Evolutionary conservation across 2,888 invertebrate genomes (phyloP).

Genomic region (Phymatocera aterrima): DNA sequence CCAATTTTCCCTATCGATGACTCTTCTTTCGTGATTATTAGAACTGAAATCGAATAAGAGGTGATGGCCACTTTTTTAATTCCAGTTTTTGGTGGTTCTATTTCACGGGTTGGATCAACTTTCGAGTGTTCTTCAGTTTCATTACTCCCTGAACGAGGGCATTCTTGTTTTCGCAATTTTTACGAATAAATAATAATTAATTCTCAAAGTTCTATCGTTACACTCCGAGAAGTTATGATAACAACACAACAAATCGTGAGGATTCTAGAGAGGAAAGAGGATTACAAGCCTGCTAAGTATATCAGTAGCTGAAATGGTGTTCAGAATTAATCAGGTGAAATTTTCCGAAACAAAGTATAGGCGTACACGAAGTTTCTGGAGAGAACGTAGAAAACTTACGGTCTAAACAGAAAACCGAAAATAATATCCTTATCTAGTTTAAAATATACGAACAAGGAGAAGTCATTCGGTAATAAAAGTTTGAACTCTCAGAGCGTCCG

Average conservation of each 20-base stretch:
- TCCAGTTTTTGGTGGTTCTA: not conserved
- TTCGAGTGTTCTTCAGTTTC: not conserved
- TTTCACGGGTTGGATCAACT: conserved; percentile 8
- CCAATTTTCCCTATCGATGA: too few relatives aligned
- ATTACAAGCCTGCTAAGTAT: too few relatives aligned
- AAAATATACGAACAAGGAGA: conserved; percentile 33
- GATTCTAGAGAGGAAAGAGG: too few relatives aligned
- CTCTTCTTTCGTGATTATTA: too few relatives aligned
- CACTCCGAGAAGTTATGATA: not conserved
- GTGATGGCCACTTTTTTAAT: not conserved
- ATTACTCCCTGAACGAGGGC: not conserved
- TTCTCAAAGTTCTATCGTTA: conserved; percentile 19
- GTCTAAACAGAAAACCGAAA: not conserved
- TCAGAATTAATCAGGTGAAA: conserved; percentile 13
- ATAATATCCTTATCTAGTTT: conserved; percentile 36
- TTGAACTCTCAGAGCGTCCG: conserved; percentile 2
- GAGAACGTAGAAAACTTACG: not conserved
- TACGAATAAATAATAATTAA: conserved; percentile 1
- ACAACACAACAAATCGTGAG: too few relatives aligned
- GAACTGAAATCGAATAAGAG: too few relatives aligned
- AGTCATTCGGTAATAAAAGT: conserved; percentile 30
- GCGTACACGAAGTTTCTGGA: not conserved
- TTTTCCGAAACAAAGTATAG: not conserved
- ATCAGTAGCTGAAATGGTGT: too few relatives aligned
- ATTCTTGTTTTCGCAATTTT: conserved; percentile 20